These are phyloP conservation scores for Apamea crenata DNA, from an alignment of 2,888 invertebrate species.

Conservation along the genomic window DNA sequence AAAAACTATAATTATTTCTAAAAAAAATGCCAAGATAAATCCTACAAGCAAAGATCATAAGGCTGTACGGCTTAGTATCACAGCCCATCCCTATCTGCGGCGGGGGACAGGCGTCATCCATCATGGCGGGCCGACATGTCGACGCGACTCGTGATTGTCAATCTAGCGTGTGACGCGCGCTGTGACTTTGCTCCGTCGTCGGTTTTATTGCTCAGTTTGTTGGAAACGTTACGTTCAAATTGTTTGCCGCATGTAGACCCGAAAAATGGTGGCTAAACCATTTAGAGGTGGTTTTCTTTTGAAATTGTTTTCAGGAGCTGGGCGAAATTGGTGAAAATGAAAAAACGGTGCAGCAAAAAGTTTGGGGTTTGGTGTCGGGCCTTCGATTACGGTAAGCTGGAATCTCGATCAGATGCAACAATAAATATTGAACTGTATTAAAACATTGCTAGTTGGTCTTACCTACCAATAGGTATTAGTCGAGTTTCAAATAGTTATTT, in stretches of 20 bases:
- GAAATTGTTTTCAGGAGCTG: conserved; percentile 46
- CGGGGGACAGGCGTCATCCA: conserved; percentile 71
- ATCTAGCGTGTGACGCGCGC: conserved; percentile 74
- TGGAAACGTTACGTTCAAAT: conserved; percentile 67
- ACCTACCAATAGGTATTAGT: neutral
- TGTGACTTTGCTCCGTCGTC: conserved; percentile 70
- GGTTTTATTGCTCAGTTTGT: conserved; percentile 73
- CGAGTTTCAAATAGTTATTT: neutral
- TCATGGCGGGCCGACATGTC: conserved; percentile 73
- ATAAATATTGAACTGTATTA: neutral
- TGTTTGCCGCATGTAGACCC: conserved; percentile 56
- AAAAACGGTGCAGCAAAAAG: conserved; percentile 19
- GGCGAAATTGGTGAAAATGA: conserved; percentile 22
- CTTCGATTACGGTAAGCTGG: neutral
- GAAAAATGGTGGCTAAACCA: conserved; percentile 51
- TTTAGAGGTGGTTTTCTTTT: conserved; percentile 57
- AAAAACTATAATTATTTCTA: neutral
- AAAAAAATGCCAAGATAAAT: conserved; percentile 4
- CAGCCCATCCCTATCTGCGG: conserved; percentile 61
- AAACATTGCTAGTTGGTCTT: neutral
- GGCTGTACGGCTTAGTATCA: conserved; percentile 46
- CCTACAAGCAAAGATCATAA: conserved; percentile 36
- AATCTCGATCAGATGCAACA: conserved; percentile 1
- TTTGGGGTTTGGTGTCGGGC: conserved; percentile 21
- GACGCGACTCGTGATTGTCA: conserved; percentile 79